Evolutionary conservation across 1,140 invertebrate genomes (phyloP).

Genomic region (Theocolax elegans): DNA sequence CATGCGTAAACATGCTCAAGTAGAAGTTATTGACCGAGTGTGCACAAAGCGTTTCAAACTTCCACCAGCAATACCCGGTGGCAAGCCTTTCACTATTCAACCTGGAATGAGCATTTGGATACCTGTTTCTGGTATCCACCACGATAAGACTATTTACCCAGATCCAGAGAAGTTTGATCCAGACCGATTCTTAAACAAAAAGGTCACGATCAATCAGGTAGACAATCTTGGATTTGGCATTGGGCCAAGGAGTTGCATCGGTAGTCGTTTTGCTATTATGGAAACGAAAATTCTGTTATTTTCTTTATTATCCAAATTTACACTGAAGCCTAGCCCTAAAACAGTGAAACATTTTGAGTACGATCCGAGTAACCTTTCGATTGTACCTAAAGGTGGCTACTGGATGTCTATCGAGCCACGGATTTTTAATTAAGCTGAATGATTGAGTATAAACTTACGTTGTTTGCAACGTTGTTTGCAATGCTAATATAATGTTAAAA

Average conservation of each 20-base stretch:
- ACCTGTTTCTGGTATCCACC: constrained; percentile 63
- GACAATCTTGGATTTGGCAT: constrained; percentile 60
- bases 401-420: too few species aligned
- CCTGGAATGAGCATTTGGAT: constrained; percentile 48
- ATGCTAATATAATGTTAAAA: too few species aligned
- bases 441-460: too few species aligned
- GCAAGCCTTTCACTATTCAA: constrained; percentile 64
- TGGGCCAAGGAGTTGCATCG: constrained; percentile 66
- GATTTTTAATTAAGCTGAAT: too few species aligned
- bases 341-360: constrained; percentile 46
- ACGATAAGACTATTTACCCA: constrained; percentile 67
- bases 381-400: constrained; percentile 37
- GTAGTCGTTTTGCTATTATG: constrained; percentile 55
- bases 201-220: constrained; percentile 66
- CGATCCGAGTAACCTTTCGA: constrained; percentile 2
- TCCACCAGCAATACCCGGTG: constrained; percentile 44
- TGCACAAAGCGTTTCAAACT: constrained; percentile 56
- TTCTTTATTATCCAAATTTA: constrained; percentile 48
- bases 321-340: constrained; percentile 42
- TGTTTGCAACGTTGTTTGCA: too few species aligned
- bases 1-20: constrained; percentile 40
- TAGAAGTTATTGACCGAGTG: constrained; percentile 66
- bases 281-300: constrained; percentile 51
- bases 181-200: constrained; percentile 68
- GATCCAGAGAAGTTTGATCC: constrained; percentile 70